phyloP scores from a whole-genome alignment of 2,888 invertebrate species.

The Mesoligia furuncula region DNA sequence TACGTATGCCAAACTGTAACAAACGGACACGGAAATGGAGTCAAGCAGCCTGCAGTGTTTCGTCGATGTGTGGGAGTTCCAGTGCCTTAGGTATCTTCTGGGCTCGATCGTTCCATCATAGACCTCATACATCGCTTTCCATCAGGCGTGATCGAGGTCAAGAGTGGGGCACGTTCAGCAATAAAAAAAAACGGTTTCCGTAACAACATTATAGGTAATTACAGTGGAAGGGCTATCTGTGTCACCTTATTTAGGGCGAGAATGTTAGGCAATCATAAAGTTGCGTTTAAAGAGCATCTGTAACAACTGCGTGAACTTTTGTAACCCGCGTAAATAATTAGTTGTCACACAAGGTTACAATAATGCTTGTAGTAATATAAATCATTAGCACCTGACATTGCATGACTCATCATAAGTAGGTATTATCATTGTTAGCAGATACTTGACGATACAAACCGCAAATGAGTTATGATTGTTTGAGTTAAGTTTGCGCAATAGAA shows the following conservation, averaged over 20 bases:
- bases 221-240: background rate
- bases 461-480: constrained; percentile 1
- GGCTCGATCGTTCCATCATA: too few relatives aligned
- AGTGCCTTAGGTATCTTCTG: too few relatives aligned
- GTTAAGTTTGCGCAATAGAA: background rate
- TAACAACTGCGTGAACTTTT: constrained; percentile 3
- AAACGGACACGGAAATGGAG: too few relatives aligned
- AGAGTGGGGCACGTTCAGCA: too few relatives aligned
- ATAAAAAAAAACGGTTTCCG: background rate
- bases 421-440: background rate
- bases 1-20: background rate
- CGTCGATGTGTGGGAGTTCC: too few relatives aligned
- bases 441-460: background rate
- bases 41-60: too few relatives aligned
- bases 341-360: constrained; percentile 4
- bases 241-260: background rate
- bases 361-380: background rate
- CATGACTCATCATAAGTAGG: background rate
- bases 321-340: background rate
- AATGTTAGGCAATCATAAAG: background rate
- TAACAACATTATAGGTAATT: background rate
- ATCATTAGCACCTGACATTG: background rate
- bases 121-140: too few relatives aligned
- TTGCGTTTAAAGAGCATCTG: background rate
- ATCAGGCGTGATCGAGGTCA: too few relatives aligned